A percentile compares a stretch with the other conserved stretches of the same genome.
These are phyloP conservation scores for Sebastes ruberrimus DNA, from an alignment of 2,797 vertebrate species.

Conservation along the genomic window DNA sequence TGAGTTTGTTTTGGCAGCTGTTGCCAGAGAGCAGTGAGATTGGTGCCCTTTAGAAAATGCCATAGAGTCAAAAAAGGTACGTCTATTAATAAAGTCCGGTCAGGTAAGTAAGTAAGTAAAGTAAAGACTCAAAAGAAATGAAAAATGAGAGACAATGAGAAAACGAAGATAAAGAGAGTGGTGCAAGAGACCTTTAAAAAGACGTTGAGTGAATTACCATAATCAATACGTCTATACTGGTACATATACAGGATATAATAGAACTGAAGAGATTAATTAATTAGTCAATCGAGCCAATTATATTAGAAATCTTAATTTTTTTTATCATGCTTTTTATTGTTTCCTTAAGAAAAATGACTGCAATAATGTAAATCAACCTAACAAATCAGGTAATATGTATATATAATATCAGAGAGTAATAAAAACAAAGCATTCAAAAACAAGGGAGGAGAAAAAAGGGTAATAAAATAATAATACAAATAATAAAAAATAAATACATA, in stretches of 20 bases:
- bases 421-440: too few relatives aligned
- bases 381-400: too few relatives aligned
- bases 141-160: background rate
- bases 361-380: too few relatives aligned
- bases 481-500: too few relatives aligned
- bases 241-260: background rate
- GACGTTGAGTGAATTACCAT: background rate
- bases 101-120: background rate
- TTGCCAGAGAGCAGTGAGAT: background rate
- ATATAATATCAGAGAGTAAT: too few relatives aligned
- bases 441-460: too few relatives aligned
- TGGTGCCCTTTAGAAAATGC: constrained; percentile 18
- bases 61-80: constrained; percentile 15
- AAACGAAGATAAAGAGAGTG: background rate
- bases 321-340: too few relatives aligned
- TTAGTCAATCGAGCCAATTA: background rate
- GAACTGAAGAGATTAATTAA: background rate
- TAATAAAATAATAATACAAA: too few relatives aligned
- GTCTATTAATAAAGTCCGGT: constrained; percentile 13
- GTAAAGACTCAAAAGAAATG: background rate
- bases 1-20: constrained; percentile 15
- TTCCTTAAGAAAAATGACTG: too few relatives aligned
- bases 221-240: background rate
- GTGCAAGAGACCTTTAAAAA: background rate
- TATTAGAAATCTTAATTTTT: background rate